These are phyloP conservation scores for Erpetoichthys calabaricus DNA, from an alignment of 2,797 vertebrate genomes.

Conservation along the genomic window DNA sequence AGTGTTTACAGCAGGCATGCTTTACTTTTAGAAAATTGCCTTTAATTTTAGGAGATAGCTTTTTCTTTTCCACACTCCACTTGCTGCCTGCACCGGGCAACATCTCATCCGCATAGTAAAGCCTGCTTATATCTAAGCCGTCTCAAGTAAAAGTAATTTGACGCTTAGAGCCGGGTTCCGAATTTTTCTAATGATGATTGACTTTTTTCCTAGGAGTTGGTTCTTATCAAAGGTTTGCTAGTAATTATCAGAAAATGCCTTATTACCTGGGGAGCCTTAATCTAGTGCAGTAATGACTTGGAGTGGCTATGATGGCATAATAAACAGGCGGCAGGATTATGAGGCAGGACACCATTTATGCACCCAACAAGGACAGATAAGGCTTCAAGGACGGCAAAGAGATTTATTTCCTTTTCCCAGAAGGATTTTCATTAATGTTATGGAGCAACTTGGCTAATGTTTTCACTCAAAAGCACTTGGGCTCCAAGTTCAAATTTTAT, in stretches of 20 bases:
- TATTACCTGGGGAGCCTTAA: slow-evolving; percentile 22
- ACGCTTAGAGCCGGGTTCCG: slow-evolving; percentile 10
- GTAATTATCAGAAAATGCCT: slow-evolving; percentile 22
- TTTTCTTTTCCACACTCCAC: too few relatives aligned
- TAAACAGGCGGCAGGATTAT: slow-evolving; percentile 13
- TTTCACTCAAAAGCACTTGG: neutral
- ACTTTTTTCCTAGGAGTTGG: slow-evolving; percentile 14
- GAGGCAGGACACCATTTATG: slow-evolving; percentile 11
- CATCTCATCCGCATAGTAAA: too few relatives aligned
- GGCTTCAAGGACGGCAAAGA: slow-evolving; percentile 20
- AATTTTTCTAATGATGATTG: slow-evolving; percentile 17
- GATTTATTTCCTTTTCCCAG: slow-evolving; percentile 8
- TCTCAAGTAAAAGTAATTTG: slow-evolving; percentile 7
- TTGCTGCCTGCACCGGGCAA: too few relatives aligned
- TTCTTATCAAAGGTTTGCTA: slow-evolving; percentile 9
- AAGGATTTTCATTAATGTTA: slow-evolving; percentile 9
- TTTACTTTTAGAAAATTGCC: too few relatives aligned
- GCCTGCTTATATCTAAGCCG: neutral
- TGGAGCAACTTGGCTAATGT: slow-evolving; percentile 3
- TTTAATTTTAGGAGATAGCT: too few relatives aligned
- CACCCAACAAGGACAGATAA: slow-evolving; percentile 15
- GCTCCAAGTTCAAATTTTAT: slow-evolving; percentile 7
- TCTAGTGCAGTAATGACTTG: slow-evolving; percentile 14
- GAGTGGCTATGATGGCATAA: slow-evolving; percentile 11
- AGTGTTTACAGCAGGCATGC: too few relatives aligned